These are phyloP conservation scores for Suillia variegata DNA, from an alignment of 2,888 invertebrate genomes.

Conservation along the genomic window DNA sequence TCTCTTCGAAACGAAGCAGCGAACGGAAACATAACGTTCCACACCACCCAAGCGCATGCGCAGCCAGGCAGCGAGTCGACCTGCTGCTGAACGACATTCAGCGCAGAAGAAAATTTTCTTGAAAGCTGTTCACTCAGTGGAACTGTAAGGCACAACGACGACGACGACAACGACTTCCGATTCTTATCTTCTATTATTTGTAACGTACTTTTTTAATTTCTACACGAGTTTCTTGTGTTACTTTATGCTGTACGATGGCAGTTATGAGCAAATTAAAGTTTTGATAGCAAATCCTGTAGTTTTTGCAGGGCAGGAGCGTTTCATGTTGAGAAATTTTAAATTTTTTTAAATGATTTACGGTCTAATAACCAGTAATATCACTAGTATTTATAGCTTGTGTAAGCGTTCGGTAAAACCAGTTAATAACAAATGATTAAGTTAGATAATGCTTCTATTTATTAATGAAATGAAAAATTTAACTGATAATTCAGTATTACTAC, in stretches of 20 bases:
- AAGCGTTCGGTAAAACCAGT: too few species aligned
- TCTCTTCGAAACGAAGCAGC: slow-evolving; percentile 4
- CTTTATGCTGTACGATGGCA: too few species aligned
- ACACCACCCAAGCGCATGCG: not conserved
- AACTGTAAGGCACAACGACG: slow-evolving; percentile 16
- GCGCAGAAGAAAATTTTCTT: slow-evolving; percentile 10
- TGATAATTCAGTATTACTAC: too few species aligned
- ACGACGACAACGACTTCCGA: not conserved
- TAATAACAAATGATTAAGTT: too few species aligned
- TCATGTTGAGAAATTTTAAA: too few species aligned
- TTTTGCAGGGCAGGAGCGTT: not conserved
- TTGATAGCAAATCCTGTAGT: not conserved
- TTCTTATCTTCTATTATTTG: not conserved
- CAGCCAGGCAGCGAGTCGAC: not conserved
- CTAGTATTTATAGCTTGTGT: too few species aligned
- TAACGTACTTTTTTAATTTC: not conserved
- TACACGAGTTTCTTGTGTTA: not conserved
- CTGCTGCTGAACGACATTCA: not conserved
- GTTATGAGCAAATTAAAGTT: too few species aligned
- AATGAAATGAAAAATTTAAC: too few species aligned
- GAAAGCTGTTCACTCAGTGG: slow-evolving; percentile 22
- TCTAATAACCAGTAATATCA: too few species aligned
- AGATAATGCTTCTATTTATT: too few species aligned
- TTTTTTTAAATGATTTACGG: too few species aligned
- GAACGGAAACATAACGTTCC: slow-evolving; percentile 4